phyloP scores from a whole-genome alignment of 1,140 invertebrate genomes.

The Cyclina sinensis region DNA sequence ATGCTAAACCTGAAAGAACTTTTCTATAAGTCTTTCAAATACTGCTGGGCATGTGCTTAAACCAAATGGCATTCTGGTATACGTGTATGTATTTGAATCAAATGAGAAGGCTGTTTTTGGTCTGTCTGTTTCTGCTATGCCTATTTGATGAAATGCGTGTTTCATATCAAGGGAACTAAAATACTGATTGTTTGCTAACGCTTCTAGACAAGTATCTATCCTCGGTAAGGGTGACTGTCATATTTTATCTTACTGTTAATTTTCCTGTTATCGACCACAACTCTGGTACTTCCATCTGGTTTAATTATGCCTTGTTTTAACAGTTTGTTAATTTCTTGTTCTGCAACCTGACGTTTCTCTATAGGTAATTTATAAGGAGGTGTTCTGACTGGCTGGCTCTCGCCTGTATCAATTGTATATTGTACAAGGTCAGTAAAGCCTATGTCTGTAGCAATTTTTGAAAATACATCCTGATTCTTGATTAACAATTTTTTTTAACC shows the following conservation, averaged over 20 bases:
- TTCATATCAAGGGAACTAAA: background rate
- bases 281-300: background rate
- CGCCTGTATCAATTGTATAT: conserved; percentile 1
- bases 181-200: background rate
- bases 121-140: background rate
- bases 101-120: background rate
- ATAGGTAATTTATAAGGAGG: too few relatives aligned
- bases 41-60: background rate
- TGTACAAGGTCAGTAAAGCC: background rate
- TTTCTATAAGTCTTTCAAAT: background rate
- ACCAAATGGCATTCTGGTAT: background rate
- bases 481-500: background rate
- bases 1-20: background rate
- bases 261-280: background rate
- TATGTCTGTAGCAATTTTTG: background rate
- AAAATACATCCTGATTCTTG: background rate
- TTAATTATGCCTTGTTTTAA: background rate
- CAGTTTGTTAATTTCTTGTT: background rate
- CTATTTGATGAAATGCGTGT: background rate
- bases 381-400: background rate
- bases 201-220: background rate
- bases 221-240: background rate
- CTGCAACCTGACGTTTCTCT: background rate
- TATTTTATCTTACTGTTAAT: background rate
- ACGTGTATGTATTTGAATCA: background rate